Percentiles rank a stretch among this genome's conserved stretches.
Conservation (phyloP, 30 jellyfish, hydroid and myxozoan species). For the Aurelia aurita region DNA sequence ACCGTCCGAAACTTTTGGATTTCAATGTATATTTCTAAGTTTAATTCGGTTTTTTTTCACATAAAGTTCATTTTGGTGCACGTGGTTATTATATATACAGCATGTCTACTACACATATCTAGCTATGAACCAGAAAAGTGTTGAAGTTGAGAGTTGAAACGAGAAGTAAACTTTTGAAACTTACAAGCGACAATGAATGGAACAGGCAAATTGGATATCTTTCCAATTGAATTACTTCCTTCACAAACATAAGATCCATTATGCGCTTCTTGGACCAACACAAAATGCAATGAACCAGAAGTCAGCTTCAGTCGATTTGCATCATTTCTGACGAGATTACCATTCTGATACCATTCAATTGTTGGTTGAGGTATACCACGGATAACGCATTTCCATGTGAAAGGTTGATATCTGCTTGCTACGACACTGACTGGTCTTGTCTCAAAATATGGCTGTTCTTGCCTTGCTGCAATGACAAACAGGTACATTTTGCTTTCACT, state of each 20-base stretch:
- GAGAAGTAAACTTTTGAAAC: slow-evolving; percentile 1
- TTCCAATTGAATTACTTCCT: slow-evolving; percentile 72
- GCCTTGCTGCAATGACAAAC: slow-evolving; percentile 46
- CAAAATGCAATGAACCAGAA: slow-evolving; percentile 57
- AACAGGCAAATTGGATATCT: slow-evolving; percentile 53
- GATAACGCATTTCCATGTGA: slow-evolving; percentile 56
- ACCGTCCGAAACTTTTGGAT: too few relatives aligned
- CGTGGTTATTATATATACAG: too few relatives aligned
- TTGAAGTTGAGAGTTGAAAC: too few relatives aligned
- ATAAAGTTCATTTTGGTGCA: too few relatives aligned
- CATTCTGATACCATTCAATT: slow-evolving; percentile 60
- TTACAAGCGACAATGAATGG: slow-evolving; percentile 78
- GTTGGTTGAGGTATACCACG: slow-evolving; percentile 80
- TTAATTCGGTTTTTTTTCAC: too few relatives aligned
- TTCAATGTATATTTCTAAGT: too few relatives aligned
- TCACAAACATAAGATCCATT: slow-evolving; percentile 71
- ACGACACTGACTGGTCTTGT: slow-evolving; percentile 54
- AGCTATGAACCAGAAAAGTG: too few relatives aligned
- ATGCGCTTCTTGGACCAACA: slow-evolving; percentile 32
- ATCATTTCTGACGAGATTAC: slow-evolving; percentile 20
- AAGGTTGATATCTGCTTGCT: slow-evolving; percentile 53
- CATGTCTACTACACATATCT: too few relatives aligned
- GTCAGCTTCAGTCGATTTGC: slow-evolving; percentile 31
- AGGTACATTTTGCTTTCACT: not conserved
- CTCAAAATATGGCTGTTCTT: slow-evolving; percentile 74